Evolutionary conservation across 2,888 invertebrate species (phyloP).

Genomic region (Clunio marinus): DNA sequence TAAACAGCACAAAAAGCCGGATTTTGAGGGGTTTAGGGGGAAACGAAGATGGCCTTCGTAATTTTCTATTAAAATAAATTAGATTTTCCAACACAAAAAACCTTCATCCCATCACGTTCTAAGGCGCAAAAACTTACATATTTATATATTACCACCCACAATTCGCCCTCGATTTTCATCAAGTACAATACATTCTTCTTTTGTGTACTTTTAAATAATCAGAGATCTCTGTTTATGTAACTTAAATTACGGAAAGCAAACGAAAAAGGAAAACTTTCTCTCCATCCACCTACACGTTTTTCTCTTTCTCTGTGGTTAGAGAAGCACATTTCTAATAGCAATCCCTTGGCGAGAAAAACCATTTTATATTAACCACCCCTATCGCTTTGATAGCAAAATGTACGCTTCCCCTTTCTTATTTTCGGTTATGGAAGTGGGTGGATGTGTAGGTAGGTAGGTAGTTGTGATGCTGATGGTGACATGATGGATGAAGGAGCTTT

Average conservation of each 20-base stretch:
- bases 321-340: neutral
- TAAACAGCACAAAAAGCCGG: neutral
- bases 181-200: too few species aligned
- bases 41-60: constrained; percentile 6
- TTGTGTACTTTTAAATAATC: neutral
- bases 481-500: constrained; percentile 23
- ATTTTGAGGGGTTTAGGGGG: neutral
- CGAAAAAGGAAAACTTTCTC: neutral
- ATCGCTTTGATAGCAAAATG: neutral
- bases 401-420: too few species aligned
- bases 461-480: neutral
- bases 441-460: neutral
- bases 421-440: neutral
- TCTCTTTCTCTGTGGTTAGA: too few species aligned
- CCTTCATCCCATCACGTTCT: neutral
- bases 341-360: neutral
- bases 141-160: neutral
- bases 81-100: neutral
- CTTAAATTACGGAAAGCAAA: neutral
- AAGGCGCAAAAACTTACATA: neutral
- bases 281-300: neutral
- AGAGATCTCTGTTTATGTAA: neutral
- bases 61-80: constrained; percentile 34
- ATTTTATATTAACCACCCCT: neutral
- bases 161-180: neutral